Evolutionary conservation across 2,888 invertebrate genomes (phyloP).

Genomic region (Hermaeophaga mercurialis): DNA sequence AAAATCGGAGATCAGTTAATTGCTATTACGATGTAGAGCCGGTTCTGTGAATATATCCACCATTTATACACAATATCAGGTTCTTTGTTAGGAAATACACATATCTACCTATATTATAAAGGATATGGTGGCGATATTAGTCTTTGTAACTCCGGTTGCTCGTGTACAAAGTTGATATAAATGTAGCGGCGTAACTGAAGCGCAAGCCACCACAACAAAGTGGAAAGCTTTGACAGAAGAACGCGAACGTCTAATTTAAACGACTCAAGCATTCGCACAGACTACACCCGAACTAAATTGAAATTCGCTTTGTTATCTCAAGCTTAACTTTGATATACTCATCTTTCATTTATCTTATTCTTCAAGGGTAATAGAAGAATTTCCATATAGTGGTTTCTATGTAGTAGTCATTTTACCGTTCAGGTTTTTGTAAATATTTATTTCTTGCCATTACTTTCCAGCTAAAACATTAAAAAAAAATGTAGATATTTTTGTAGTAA

Average conservation of each 20-base stretch:
- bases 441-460: too few species aligned
- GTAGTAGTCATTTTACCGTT: too few species aligned
- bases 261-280: slow-evolving; percentile 43
- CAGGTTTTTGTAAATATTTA: too few species aligned
- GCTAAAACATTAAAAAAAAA: too few species aligned
- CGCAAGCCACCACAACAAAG: slow-evolving; percentile 44
- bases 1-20: too few species aligned
- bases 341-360: slow-evolving; percentile 35
- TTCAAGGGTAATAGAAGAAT: neutral
- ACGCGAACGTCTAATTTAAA: slow-evolving; percentile 46
- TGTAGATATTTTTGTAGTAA: too few species aligned
- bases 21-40: too few species aligned
- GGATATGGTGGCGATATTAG: slow-evolving; percentile 13
- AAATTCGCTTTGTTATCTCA: slow-evolving; percentile 43
- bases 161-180: slow-evolving; percentile 42
- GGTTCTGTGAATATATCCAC: neutral
- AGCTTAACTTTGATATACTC: slow-evolving; percentile 41
- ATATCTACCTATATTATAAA: slow-evolving; percentile 7
- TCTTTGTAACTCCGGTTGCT: slow-evolving; percentile 13
- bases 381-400: too few species aligned
- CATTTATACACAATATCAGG: neutral
- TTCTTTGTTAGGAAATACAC: neutral
- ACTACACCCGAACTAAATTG: slow-evolving; percentile 42
- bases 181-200: slow-evolving; percentile 34
- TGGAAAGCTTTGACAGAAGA: slow-evolving; percentile 45